phyloP scores from a whole-genome alignment of 2,113 vertebrate genomes.

The Eurystomus gularis region DNA sequence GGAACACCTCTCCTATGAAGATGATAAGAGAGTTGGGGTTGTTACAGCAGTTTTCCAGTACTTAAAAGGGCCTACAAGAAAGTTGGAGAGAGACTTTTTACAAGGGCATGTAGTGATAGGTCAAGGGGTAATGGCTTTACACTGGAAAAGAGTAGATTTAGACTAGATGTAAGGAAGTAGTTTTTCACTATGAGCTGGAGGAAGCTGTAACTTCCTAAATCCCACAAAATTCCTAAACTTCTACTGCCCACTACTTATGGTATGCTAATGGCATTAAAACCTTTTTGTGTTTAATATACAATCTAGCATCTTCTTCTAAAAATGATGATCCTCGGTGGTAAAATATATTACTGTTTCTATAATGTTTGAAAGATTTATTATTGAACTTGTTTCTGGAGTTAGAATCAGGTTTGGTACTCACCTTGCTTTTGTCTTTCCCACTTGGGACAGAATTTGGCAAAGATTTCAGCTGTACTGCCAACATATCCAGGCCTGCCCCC shows the following conservation, averaged over 20 bases:
- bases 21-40: too few species aligned
- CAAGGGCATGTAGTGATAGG: too few species aligned
- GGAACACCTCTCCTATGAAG: too few species aligned
- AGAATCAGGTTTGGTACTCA: neutral
- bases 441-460: neutral
- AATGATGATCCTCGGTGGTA: neutral
- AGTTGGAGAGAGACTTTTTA: too few species aligned
- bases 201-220: too few species aligned
- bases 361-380: neutral
- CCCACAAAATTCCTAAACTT: neutral
- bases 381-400: neutral
- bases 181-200: too few species aligned
- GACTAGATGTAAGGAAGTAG: too few species aligned
- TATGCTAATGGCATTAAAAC: too few species aligned
- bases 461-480: neutral
- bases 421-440: neutral
- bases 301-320: neutral
- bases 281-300: neutral
- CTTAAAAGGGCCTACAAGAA: too few species aligned
- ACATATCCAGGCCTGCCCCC: neutral
- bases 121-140: too few species aligned
- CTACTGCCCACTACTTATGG: neutral
- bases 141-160: too few species aligned
- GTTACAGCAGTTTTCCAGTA: too few species aligned
- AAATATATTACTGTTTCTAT: neutral